Conservation (phyloP, 2,113 vertebrate genomes). For the Odocoileus virginianus region DNA sequence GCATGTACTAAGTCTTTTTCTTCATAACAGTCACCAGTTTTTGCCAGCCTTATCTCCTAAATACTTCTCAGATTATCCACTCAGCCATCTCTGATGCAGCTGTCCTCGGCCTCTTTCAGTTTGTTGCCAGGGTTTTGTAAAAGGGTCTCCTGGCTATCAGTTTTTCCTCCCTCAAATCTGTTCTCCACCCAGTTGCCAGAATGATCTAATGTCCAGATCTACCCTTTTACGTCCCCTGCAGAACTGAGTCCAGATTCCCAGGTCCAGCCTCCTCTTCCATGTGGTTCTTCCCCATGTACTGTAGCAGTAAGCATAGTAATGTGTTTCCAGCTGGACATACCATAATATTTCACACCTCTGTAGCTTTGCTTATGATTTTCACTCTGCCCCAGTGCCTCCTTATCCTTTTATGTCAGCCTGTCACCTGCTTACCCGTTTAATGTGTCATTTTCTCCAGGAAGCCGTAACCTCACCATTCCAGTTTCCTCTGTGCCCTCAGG, state of each 20-base stretch:
- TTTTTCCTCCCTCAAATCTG: not conserved
- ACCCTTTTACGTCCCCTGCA: not conserved
- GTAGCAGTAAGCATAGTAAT: not conserved
- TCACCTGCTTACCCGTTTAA: not conserved
- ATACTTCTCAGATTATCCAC: not conserved
- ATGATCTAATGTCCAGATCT: not conserved
- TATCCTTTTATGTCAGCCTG: not conserved
- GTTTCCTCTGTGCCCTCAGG: not conserved
- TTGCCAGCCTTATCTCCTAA: not conserved
- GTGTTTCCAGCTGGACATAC: not conserved
- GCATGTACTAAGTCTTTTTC: not conserved
- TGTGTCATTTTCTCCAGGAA: not conserved
- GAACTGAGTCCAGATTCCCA: not conserved
- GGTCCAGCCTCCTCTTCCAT: not conserved
- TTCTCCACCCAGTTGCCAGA: not conserved
- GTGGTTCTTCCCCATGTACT: not conserved
- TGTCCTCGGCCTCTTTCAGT: not conserved
- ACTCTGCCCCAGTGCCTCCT: not conserved
- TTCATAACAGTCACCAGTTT: not conserved
- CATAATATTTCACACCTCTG: fast-evolving
- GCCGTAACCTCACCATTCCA: not conserved
- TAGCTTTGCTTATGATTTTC: not conserved
- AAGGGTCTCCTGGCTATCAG: not conserved
- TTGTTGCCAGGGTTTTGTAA: not conserved
- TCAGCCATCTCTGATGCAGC: not conserved